Evolutionary conservation across 2,113 vertebrate genomes (phyloP), one percentile per base, ranked within the genome.

Genomic region (Neodontobutis hainanensis): DNA sequence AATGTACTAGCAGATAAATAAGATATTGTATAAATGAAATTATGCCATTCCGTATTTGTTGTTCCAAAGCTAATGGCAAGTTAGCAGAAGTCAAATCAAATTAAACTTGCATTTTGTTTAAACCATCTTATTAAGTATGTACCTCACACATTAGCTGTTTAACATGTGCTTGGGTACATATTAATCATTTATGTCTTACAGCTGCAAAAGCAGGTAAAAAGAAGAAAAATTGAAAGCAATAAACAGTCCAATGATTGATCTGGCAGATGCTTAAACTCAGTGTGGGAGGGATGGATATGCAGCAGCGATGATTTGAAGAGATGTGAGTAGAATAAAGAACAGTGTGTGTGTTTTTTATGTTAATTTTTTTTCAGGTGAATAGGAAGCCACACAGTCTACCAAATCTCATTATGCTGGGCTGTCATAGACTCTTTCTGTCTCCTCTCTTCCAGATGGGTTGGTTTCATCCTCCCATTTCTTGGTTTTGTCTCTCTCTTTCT

Each of bases 321-420:
- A 72, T 76, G 49, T 57, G 74, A 67, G 61, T 38, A 51, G 77
- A 87, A 70, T 82, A 59, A 8, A 73, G 49, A 77, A 64, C 19
- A 55, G 48, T 47, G 15, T 42, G 56, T 70, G 48, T 61, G 47
- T 49, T 68, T 62, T 85, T 81, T 65, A 85, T 84, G 71, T 75
- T 82, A 83, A 86, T 90, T 78, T 57, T 44, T 49, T 75, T 81
- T 84, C 80, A 88, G 82, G 80, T 79, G 80, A 86, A 87, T 66
- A 74, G 63, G 68, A 78, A 87, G 71, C 77, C 68, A 74, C 79
- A 71, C 68, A 68, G 69, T 70, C 71, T 62, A 71, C 67, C 73
- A 80, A 78, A 83, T 88, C 77, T 83, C 78, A 89, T 89, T 86
- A 88, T 81, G 62, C 67, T 43, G 46, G 58, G 48, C 78, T 85